These are phyloP conservation scores for Thamnaconus septentrionalis DNA, from an alignment of 2,113 vertebrate genomes.

Conservation along the genomic window DNA sequence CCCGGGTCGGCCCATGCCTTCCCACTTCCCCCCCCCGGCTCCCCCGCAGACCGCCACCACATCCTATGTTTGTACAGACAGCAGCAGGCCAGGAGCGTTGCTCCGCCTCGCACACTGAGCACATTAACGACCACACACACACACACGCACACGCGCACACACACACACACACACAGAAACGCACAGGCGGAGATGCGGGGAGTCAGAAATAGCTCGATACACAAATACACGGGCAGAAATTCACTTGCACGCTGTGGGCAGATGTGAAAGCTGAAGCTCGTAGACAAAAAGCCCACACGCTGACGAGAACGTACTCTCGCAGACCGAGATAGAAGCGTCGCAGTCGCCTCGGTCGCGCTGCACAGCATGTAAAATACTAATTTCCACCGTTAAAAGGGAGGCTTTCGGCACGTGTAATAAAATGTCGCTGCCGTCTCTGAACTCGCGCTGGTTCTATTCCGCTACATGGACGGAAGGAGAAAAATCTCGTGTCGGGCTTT, in stretches of 20 bases:
- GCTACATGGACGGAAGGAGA: too few species aligned
- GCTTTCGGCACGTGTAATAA: too few species aligned
- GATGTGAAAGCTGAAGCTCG: slow-evolving; percentile 59
- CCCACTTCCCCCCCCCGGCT: slow-evolving; percentile 75
- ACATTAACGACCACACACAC: slow-evolving; percentile 60
- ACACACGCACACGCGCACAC: slow-evolving; percentile 29
- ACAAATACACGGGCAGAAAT: slow-evolving; percentile 57
- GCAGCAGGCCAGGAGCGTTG: slow-evolving; percentile 67
- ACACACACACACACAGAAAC: slow-evolving; percentile 34
- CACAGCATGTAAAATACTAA: slow-evolving; percentile 11
- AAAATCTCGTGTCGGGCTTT: too few species aligned
- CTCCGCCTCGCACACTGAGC: slow-evolving; percentile 55
- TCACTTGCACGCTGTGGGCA: slow-evolving; percentile 59
- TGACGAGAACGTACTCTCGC: slow-evolving; percentile 40
- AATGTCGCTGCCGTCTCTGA: too few species aligned
- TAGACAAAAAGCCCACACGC: slow-evolving; percentile 51
- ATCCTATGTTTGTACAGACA: slow-evolving; percentile 78
- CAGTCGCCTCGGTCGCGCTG: slow-evolving; percentile 10
- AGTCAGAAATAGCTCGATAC: slow-evolving; percentile 67
- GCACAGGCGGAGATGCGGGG: slow-evolving; percentile 33
- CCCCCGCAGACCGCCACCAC: slow-evolving; percentile 80
- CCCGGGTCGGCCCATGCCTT: slow-evolving; percentile 73
- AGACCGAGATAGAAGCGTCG: slow-evolving; percentile 38
- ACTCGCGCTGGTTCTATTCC: too few species aligned
- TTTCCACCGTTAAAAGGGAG: too few species aligned